Evolutionary conservation across 2,888 invertebrate species (phyloP), one percentile per base, ranked within the genome.

Genomic region (Acanthococcus lagerstroemiae): DNA sequence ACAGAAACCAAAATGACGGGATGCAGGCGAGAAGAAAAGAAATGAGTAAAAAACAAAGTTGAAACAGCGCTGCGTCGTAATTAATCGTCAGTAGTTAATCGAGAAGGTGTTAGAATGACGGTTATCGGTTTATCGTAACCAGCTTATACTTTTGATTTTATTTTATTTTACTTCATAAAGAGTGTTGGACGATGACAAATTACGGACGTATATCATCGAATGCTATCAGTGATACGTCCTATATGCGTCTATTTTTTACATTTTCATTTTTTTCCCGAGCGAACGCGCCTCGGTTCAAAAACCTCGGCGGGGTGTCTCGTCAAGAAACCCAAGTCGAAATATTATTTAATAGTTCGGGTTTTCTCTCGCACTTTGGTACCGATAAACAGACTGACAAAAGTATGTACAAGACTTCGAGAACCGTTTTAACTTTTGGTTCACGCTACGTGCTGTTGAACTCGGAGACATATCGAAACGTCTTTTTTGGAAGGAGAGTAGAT

Each of bases 91-190:
- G 63, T 63, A 63, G 63, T 63, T 63, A 63, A 63, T 63, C 63
- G 63, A 63, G 63, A 63, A 63, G 63, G 63, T 63, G 63, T 63
- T 63, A 63, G 63, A 63, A 52, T 63, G 63, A 63, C 63, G 63
- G 63, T 63, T 63, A 63, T 63, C 63, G 63, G 63, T 63, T 63
- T 63, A 63, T 63, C 50, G 63, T 52, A 37, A 63, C 37, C 63
- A 54, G 44, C 52, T 63, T 63, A 52, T 4, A 52, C 19, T 52
- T 52, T 52, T 24, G 21, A 22, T 22, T 27, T 30, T 63, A 52
- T 46, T 50, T 48, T 61, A 50, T 50, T 48, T 50, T 25, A 25
- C 7, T 48, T 50, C 37, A 54, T 37, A 63, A 50, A 52, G 63
- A 50, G 54, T 54, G 52, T 54, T 54, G 22, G 63, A 63, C 63